Evolutionary conservation across 2,797 vertebrate genomes (phyloP), one percentile per base, ranked within the genome.

Genomic region (Fratercula arctica): DNA sequence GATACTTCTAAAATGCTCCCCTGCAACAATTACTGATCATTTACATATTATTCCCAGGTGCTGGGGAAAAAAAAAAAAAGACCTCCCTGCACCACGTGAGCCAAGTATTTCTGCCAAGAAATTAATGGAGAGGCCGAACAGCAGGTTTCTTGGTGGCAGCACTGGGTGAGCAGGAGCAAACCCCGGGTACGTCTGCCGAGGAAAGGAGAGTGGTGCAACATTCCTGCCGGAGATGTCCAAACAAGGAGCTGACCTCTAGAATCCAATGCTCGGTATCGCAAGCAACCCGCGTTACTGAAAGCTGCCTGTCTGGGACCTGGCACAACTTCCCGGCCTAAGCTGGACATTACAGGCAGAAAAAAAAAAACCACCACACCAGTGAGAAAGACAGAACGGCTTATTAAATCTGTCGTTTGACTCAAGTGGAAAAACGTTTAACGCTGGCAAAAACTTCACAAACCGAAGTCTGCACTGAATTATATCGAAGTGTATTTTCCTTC

Each of bases 181-280:
- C 19, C 9, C 19, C 10, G 39, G 25, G 16, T 20, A 50, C 2
- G 10, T 8, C 24, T 75, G 73, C 69, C 35, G 45, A 85, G 57
- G 53, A 41, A 60, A 6, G 5, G 39, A 35, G 6, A 60, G 54
- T 9, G 13, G 28, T n/a, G 50, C 54, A 23, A 21, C 10, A 5
- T 15, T 84, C 69, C 19, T 72, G 56, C 46, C 23, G 28, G 43
- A 56, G 87, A 96, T 93, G 79, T 89, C 96, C 95, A 96, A 97
- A 95, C 80, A 96, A 95, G 93, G 95, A 96, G 64, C 37, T 84
- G 77, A 25, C 48, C 67, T 80, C 84, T 50, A 35, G 45, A 75
- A 90, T 50, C 20, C 64, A 82, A 45, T 33, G 13, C 6, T 57
- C 66, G 13, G 6, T 59, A 54, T 11, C 39, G 15, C 16, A 61